phyloP scores from a whole-genome alignment of 2,797 vertebrate genomes.

The Lacerta viridis region DNA sequence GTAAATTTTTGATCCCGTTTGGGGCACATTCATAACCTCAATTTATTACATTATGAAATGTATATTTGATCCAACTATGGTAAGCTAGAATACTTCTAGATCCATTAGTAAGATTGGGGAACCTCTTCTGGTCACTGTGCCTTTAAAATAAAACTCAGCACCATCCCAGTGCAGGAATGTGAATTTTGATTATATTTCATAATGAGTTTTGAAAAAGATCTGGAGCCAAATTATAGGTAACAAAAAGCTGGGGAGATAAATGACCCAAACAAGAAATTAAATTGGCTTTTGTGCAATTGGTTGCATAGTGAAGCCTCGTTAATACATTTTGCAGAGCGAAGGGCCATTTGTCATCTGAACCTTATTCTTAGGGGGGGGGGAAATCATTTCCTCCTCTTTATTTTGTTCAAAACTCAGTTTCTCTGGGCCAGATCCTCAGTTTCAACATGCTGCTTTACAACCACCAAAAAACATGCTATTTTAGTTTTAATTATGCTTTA shows the following conservation, averaged over 20 bases:
- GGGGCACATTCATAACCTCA: neutral
- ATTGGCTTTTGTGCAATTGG: conserved; percentile 77
- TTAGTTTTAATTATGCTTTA: conserved; percentile 19
- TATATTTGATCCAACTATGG: neutral
- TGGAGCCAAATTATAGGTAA: conserved; percentile 75
- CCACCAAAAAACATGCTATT: neutral
- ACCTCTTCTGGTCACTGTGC: conserved; percentile 44
- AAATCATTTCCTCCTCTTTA: conserved; percentile 63
- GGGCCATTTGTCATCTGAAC: conserved; percentile 76
- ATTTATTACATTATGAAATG: neutral
- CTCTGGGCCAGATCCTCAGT: conserved; percentile 45
- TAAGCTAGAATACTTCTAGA: neutral
- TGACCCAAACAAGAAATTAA: conserved; percentile 77
- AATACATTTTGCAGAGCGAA: conserved; percentile 75
- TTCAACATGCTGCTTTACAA: neutral
- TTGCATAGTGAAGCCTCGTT: conserved; percentile 77
- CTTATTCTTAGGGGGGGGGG: conserved; percentile 47
- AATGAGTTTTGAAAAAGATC: conserved; percentile 80
- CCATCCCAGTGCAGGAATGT: conserved; percentile 56
- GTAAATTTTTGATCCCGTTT: neutral
- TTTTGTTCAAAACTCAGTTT: conserved; percentile 73
- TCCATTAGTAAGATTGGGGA: neutral
- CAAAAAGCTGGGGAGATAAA: conserved; percentile 75
- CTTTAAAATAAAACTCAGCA: conserved; percentile 37
- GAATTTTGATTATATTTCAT: conserved; percentile 78